Base-by-base conservation (phyloP, 2,797 vertebrate genomes). In the Peromyscus aztecus region DNA sequence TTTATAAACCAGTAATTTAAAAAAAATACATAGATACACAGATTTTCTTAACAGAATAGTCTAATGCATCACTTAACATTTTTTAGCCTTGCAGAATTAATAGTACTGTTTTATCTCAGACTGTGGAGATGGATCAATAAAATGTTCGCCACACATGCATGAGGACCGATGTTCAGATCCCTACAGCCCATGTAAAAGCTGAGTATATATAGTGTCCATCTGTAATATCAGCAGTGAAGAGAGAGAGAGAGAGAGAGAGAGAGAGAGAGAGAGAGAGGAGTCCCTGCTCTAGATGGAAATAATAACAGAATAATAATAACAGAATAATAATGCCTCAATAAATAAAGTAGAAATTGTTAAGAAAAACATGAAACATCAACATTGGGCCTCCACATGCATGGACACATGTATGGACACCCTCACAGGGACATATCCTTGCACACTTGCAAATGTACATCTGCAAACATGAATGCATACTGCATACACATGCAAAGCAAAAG, bases 1-100 rank as follows among this genome's bases (percentile, higher is more conserved):
- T 69, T 57, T 92, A 71, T 69, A 96, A 78, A 63, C 73, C 43
- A 65, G 84, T 37, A 78, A 90, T 37, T 91, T 95, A 55, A 21
- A 55, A 55, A 90, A 95, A 96, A 89, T 52, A 86, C 73, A 37
- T 14, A 97, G 43, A 83, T 19, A 71, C 1, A 13, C 29, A 23
- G 13, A 69, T 31, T 91, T 34, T 49, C 85, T 93, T 91, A 84
- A 89, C 29, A 71, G 46, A 49, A 19, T 43, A 92, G n/a, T 76
- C 73, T 14, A 86, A 83, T 63, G 1, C 3, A 80, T 84, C 71
- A 63, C 49, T 76, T 34, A 77, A 65, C 6, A 86, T 11, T 65
- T 37, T 40, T 90, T 73, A 85, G 57, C 37, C 24, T 91, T 65
- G 43, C 90, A 46, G 59, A 23, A 71, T 65, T 34, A 80, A 85